Base-by-base conservation (phyloP, 2,113 vertebrate genomes). In the Planiliza haematocheilus region DNA sequence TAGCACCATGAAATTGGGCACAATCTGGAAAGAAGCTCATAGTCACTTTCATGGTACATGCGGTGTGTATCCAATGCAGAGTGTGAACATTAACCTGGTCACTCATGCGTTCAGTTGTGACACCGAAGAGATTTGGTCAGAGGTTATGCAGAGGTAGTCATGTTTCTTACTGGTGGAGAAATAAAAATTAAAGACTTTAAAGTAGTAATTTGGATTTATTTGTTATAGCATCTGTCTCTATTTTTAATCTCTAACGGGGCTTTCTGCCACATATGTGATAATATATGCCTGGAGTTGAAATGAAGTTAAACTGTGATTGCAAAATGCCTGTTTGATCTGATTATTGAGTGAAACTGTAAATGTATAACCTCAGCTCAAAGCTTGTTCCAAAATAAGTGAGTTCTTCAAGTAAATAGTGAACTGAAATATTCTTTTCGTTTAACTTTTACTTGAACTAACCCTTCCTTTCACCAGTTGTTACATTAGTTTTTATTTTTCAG, bases 1-100 rank as follows among this genome's bases (percentile, higher is more conserved):
- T 52, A 72, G 81, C 81, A 86, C 73, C 89, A 87, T 93, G 90
- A 92, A 92, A 93, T 92, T 91, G 86, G 88, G 81, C 91, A 79
- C 82, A 88, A 91, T 89, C 78, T 86, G 88, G 84, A 91, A 89
- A 89, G 86, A 87, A 92, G 88, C 85, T 86, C 85, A 86, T 77
- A 81, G 80, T 89, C 85, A 84, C 89, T 89, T 92, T 91, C 90
- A 88, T 89, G 90, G 71, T 89, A 88, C 89, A 86, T 86, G 89
- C 84, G 57, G 34, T 77, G 84, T 88, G 91, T 87, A 74, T 86
- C 88, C 83, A 90, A 90, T 84, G 85, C 59, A 58, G 64, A 88
- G 88, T 90, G 86, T 79, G 90, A 88, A 90, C 89, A 90, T 90
- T 87, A 90, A 18, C 55, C 60, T 34, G 84, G 43, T 70, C 86